These are phyloP conservation scores for Yponomeuta malinellus DNA, from an alignment of 2,888 invertebrate genomes.

Conservation along the genomic window DNA sequence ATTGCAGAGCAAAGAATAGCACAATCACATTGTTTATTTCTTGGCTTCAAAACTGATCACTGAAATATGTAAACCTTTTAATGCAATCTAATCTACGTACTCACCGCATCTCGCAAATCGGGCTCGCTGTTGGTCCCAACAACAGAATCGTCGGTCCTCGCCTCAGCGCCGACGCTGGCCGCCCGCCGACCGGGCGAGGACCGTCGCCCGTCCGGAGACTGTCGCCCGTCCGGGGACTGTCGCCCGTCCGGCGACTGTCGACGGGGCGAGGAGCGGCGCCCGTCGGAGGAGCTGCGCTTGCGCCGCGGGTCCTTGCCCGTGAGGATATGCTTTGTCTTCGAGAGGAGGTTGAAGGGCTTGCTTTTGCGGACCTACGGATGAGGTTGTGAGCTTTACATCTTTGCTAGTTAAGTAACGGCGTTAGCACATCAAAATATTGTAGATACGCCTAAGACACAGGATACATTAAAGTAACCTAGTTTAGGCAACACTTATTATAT, in stretches of 20 bases:
- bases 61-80: too few species aligned
- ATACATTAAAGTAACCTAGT: too few species aligned
- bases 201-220: background rate
- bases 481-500: too few species aligned
- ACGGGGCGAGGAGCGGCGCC: constrained; percentile 34
- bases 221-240: background rate
- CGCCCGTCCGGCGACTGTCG: background rate
- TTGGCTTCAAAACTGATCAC: too few species aligned
- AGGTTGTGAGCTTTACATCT: background rate
- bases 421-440: too few species aligned
- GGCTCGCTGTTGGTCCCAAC: constrained; percentile 80
- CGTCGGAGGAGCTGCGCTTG: constrained; percentile 25
- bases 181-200: background rate
- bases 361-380: constrained; percentile 52
- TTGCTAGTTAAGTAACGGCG: background rate
- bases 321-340: constrained; percentile 52
- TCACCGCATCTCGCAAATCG: constrained; percentile 72
- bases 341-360: constrained; percentile 53
- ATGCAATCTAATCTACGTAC: constrained; percentile 28
- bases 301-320: constrained; percentile 37
- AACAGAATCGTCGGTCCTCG: constrained; percentile 32
- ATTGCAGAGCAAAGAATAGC: too few species aligned
- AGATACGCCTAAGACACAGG: too few species aligned
- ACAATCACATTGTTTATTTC: too few species aligned
- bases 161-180: background rate